Evolutionary conservation across 2,113 vertebrate species (phyloP).

Genomic region (Callospermophilus lateralis): DNA sequence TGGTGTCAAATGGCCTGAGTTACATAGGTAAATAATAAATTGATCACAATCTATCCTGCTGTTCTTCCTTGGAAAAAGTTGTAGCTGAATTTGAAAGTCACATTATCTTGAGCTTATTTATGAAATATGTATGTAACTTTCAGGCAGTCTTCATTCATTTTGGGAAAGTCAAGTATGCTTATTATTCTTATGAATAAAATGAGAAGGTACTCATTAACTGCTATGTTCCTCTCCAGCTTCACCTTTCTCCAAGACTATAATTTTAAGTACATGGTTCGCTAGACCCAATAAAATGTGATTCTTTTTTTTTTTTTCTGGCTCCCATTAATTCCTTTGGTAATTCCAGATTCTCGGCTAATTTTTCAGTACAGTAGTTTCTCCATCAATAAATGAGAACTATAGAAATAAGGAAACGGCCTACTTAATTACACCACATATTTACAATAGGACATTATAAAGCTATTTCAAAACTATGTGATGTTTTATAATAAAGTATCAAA

Average conservation of each 20-base stretch:
- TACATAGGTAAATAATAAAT: not conserved
- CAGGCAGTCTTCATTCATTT: not conserved
- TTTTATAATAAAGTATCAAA: not conserved
- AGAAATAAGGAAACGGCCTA: not conserved
- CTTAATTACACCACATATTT: not conserved
- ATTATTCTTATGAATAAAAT: not conserved
- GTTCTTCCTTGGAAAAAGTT: not conserved
- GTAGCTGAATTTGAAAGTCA: not conserved
- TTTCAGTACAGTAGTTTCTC: conserved; percentile 23
- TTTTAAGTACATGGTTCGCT: not conserved
- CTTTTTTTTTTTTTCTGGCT: not conserved
- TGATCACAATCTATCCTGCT: not conserved
- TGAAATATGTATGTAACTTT: not conserved
- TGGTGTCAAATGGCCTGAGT: not conserved
- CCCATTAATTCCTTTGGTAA: not conserved
- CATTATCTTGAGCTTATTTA: not conserved
- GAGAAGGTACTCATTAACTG: not conserved
- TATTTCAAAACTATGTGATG: not conserved
- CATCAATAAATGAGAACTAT: not conserved
- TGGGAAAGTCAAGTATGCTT: not conserved
- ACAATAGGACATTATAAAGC: not conserved
- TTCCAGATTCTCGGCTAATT: conserved; percentile 13
- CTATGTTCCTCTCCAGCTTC: not conserved
- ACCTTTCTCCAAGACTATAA: not conserved
- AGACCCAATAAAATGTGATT: not conserved